Evolutionary conservation across 2,113 vertebrate genomes (phyloP), one percentile per base, ranked within the genome.

Genomic region (Hyperoodon ampullatus): DNA sequence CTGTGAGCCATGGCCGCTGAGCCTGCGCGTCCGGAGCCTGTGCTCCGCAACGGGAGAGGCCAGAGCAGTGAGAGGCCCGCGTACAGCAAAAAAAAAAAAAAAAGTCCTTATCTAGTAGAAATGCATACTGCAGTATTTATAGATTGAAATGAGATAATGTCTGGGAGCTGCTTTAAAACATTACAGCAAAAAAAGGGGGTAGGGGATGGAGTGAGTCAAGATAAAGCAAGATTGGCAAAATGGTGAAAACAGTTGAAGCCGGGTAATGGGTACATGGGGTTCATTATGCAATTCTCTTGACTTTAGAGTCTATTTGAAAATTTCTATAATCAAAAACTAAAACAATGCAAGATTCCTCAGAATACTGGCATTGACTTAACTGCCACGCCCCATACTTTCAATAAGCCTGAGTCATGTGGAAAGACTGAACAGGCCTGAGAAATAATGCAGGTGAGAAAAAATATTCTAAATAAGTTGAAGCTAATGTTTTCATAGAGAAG

Each of bases 111-210:
- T 93, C 86, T 91, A 13, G 61, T 44, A 83, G 93, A 97, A 96
- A 97, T 66, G 90, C 74, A 90, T 13, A 66, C 65, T 35, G n/a
- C 28, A 90, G 80, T 90, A 92, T 96, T 97, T 97, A 95, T 88
- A 93, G 96, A 93, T 53, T 77, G 90, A 95, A 95, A 90, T 94
- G 92, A 97, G 90, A 65, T 95, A 70, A 95, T 39, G 94, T 97
- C 97, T 93, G 87, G 55, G 70, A 86, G 87, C 68, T 86, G 58
- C 42, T 97, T 88, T 96, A 61, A 93, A 87, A 95, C 26, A 92
- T 55, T 65, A 63, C 12, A 75, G 81, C n/a, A 78, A 58, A 81
- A 87, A 44, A 18, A 16, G 23, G 15, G 1, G 2, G 15, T 58
- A 21, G 53, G 6, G 70, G 66, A 16, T 5, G 50, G 53, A 16